These are phyloP conservation scores for Psittacus erithacus DNA, from an alignment of 2,113 vertebrate species.

Conservation along the genomic window DNA sequence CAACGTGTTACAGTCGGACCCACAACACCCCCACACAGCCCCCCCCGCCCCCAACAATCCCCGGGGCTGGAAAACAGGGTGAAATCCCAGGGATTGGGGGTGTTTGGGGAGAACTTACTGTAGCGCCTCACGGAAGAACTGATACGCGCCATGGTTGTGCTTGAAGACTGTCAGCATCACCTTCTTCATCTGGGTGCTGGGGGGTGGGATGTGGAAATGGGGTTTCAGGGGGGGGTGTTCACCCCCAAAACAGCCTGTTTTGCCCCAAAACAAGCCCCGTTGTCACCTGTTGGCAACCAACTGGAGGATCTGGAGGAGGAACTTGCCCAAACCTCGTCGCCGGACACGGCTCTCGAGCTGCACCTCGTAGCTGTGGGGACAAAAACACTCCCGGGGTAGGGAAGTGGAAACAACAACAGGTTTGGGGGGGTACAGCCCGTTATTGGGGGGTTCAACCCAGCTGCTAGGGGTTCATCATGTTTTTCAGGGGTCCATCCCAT, in stretches of 20 bases:
- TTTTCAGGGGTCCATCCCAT: not conserved
- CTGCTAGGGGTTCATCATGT: too few species aligned
- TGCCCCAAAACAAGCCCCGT: not conserved
- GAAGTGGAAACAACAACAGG: too few species aligned
- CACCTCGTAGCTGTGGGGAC: not conserved
- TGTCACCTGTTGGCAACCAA: not conserved
- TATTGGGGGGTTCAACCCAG: too few species aligned
- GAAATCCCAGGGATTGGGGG: not conserved
- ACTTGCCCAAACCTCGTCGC: not conserved
- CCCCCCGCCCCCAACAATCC: not conserved
- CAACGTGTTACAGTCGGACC: not conserved
- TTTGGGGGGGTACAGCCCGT: too few species aligned
- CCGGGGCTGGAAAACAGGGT: not conserved
- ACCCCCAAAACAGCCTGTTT: not conserved
- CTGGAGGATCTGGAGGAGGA: not conserved
- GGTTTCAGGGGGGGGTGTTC: conserved; percentile 12
- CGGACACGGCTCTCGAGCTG: not conserved
- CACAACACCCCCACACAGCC: not conserved
- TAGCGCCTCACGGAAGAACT: conserved; percentile 94
- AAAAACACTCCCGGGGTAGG: too few species aligned
- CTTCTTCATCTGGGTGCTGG: conserved; percentile 95
- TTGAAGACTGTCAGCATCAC: conserved; percentile 96
- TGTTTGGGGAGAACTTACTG: conserved; percentile 80
- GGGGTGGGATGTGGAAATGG: not conserved
- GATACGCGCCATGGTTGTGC: conserved; percentile 92